A percentile compares a stretch with the other conserved stretches of the same genome.
phyloP scores from a whole-genome alignment of 2,888 invertebrate species.

The Saturnia pavonia region DNA sequence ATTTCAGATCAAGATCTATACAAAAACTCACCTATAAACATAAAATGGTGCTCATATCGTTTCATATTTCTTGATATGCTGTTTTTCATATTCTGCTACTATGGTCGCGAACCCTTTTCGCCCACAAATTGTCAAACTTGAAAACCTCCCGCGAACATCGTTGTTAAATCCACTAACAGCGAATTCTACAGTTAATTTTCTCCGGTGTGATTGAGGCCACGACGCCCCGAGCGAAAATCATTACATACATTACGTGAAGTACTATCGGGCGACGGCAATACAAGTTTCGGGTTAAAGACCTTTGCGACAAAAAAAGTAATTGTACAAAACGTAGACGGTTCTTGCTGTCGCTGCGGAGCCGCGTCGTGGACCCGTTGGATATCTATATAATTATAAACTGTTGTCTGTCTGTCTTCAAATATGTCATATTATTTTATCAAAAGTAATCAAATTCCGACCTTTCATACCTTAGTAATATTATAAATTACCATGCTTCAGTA shows the following conservation, averaged over 20 bases:
- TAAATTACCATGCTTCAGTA: no score
- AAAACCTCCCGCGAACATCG: no score
- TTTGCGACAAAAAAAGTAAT: conserved; percentile 2
- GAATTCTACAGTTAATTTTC: neutral
- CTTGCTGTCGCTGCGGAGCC: neutral
- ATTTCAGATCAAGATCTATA: no score
- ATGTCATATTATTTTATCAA: neutral
- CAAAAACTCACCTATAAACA: no score
- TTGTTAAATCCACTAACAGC: neutral
- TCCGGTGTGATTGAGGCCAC: neutral
- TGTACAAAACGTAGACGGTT: conserved; percentile 6
- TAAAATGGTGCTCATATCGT: no score
- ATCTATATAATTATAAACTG: neutral
- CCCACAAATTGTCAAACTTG: no score
- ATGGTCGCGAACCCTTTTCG: no score
- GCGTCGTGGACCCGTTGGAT: neutral
- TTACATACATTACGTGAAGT: conserved; percentile 14
- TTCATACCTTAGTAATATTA: no score
- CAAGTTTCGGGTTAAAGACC: conserved; percentile 21
- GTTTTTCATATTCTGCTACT: no score
- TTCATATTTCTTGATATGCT: no score
- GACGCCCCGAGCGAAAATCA: conserved; percentile 8
- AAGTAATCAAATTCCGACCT: no score
- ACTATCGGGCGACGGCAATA: neutral
- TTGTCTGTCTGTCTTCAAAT: neutral